Conservation (phyloP, 1,140 invertebrate species). For the Tetramorium parvispinum region DNA sequence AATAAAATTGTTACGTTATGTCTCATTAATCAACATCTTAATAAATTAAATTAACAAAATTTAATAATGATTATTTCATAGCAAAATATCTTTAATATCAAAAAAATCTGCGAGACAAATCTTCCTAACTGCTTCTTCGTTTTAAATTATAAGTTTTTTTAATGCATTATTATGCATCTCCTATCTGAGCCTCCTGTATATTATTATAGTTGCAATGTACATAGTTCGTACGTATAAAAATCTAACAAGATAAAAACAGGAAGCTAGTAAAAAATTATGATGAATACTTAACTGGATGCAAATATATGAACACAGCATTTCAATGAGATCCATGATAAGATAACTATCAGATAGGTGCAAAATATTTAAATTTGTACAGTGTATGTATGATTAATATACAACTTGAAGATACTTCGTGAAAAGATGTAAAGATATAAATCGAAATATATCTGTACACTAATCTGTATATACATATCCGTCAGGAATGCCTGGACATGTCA, state of each 20-base stretch:
- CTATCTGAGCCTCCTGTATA: slow-evolving; percentile 15
- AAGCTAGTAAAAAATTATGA: not conserved
- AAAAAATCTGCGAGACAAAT: slow-evolving; percentile 6
- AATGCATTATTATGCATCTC: not conserved
- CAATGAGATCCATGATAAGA: slow-evolving; percentile 26
- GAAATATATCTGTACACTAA: not conserved
- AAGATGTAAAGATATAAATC: slow-evolving; percentile 17
- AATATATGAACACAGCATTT: not conserved
- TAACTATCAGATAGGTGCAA: not conserved
- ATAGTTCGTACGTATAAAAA: slow-evolving; percentile 29
- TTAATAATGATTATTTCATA: not conserved
- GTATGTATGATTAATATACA: not conserved
- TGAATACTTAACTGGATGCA: not conserved
- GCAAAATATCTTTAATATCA: not conserved
- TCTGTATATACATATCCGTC: too few species aligned
- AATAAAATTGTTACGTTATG: not conserved
- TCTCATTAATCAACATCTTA: not conserved
- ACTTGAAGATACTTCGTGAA: slow-evolving; percentile 7
- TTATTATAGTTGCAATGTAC: slow-evolving; percentile 30
- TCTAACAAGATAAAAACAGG: not conserved
- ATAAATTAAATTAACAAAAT: not conserved
- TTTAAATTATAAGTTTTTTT: not conserved
- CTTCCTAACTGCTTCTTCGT: slow-evolving; percentile 52
- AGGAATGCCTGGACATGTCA: too few species aligned
- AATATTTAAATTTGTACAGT: not conserved